These are phyloP conservation scores for Scrobipalpa costella DNA, from an alignment of 2,888 invertebrate species.

Conservation along the genomic window DNA sequence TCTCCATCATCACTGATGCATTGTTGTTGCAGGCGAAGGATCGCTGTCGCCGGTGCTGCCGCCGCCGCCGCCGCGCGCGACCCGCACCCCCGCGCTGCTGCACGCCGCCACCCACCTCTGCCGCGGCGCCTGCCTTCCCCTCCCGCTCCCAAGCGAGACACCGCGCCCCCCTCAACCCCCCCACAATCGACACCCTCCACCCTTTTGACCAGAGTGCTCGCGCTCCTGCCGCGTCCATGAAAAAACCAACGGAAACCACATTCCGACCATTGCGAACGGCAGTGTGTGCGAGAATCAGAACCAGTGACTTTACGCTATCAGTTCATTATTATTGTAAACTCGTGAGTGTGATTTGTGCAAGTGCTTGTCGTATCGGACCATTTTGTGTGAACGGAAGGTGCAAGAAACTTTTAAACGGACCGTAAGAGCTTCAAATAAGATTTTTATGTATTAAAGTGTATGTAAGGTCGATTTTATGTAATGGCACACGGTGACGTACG, in stretches of 20 bases:
- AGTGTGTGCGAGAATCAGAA: slow-evolving; percentile 54
- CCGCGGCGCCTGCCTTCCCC: slow-evolving; percentile 62
- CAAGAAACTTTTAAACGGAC: slow-evolving; percentile 62
- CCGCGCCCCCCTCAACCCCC: slow-evolving; percentile 51
- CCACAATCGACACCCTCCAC: slow-evolving; percentile 50
- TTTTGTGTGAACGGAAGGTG: slow-evolving; percentile 58
- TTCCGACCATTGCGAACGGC: slow-evolving; percentile 65
- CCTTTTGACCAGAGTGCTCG: slow-evolving; percentile 64
- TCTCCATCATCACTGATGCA: background rate
- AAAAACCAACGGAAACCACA: slow-evolving; percentile 69
- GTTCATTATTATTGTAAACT: background rate
- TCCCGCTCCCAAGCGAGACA: slow-evolving; percentile 39
- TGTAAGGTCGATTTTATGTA: slow-evolving; percentile 32
- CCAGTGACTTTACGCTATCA: slow-evolving; percentile 1
- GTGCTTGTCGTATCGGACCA: slow-evolving; percentile 9
- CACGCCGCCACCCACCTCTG: slow-evolving; percentile 67
- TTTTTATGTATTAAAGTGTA: slow-evolving; percentile 54
- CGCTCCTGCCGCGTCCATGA: slow-evolving; percentile 66
- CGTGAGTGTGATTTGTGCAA: slow-evolving; percentile 1
- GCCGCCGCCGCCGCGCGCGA: slow-evolving; percentile 54
- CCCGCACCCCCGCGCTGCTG: slow-evolving; percentile 59
- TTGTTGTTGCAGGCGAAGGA: slow-evolving; percentile 36
- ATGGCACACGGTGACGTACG: slow-evolving; percentile 36
- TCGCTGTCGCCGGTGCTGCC: slow-evolving; percentile 70
- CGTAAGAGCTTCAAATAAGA: slow-evolving; percentile 68